Percentiles rank a stretch among this genome's conserved stretches.
These are phyloP conservation scores for Clarias gariepinus DNA, from an alignment of 2,113 vertebrate genomes.

Conservation along the genomic window DNA sequence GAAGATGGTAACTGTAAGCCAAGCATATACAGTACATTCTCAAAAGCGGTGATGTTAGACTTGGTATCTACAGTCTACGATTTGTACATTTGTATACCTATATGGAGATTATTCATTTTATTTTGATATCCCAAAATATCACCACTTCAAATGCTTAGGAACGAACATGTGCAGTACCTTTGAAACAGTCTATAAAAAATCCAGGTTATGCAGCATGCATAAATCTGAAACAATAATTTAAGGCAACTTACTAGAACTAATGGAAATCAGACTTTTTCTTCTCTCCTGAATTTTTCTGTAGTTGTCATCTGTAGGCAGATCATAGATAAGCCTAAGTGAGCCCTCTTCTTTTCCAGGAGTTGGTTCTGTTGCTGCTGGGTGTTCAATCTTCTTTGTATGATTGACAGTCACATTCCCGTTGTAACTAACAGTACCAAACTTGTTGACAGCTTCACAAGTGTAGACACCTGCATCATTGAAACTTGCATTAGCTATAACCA, in stretches of 20 bases:
- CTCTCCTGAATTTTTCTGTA: constrained; percentile 58
- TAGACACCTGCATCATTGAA: constrained; percentile 80
- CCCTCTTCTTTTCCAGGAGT: constrained; percentile 52
- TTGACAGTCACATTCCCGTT: constrained; percentile 80
- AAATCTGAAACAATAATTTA: background rate
- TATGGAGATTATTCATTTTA: background rate
- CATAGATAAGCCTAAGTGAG: constrained; percentile 68
- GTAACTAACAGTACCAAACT: constrained; percentile 81
- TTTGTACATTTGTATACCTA: background rate
- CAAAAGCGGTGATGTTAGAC: too few species aligned
- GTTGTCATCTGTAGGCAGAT: constrained; percentile 63
- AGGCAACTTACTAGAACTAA: constrained; percentile 64
- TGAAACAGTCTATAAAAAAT: background rate
- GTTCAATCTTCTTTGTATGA: constrained; percentile 34
- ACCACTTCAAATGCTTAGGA: background rate
- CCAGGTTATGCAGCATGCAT: background rate
- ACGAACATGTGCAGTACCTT: background rate
- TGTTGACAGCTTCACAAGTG: constrained; percentile 85
- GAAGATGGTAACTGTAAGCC: background rate
- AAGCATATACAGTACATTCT: background rate
- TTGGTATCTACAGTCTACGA: background rate
- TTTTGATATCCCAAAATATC: background rate
- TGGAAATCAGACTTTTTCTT: constrained; percentile 62
- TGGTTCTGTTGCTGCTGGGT: background rate
- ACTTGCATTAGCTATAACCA: constrained; percentile 79